Percentiles rank a stretch among this genome's conserved stretches.
phyloP scores from a whole-genome alignment of 2,113 vertebrate species.

The Ceratotherium simum region DNA sequence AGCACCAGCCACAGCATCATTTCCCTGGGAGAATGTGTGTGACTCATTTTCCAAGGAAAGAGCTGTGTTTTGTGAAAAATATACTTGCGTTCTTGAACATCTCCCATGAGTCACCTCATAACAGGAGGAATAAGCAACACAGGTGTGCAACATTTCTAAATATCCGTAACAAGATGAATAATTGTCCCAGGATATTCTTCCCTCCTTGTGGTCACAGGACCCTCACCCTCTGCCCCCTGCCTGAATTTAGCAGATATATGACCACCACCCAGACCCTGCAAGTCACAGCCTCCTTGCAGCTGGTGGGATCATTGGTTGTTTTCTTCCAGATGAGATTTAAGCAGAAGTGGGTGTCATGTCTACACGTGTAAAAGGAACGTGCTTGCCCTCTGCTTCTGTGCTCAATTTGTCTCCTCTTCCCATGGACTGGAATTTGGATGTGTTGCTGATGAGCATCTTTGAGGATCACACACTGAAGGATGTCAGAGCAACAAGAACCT shows the following conservation, averaged over 20 bases:
- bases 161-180: too few species aligned
- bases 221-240: too few species aligned
- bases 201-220: not conserved
- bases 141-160: too few species aligned
- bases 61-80: too few species aligned
- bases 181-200: too few species aligned
- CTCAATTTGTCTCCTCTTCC: not conserved
- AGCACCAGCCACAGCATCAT: too few species aligned
- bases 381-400: not conserved
- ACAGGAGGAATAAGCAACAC: not conserved
- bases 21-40: rapidly evolving
- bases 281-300: not conserved
- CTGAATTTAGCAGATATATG: not conserved
- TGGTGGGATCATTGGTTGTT: not conserved
- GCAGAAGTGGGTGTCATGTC: not conserved
- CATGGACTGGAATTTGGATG: not conserved
- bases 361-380: too few species aligned
- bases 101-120: rapidly evolving
- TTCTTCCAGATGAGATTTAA: not conserved
- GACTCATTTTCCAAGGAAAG: not conserved
- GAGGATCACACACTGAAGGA: not conserved
- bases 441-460: not conserved
- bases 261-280: not conserved
- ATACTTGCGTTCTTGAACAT: rapidly evolving
- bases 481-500: rapidly evolving